These are phyloP conservation scores for Magallana angulata DNA, from an alignment of 1,140 invertebrate species.

Conservation along the genomic window DNA sequence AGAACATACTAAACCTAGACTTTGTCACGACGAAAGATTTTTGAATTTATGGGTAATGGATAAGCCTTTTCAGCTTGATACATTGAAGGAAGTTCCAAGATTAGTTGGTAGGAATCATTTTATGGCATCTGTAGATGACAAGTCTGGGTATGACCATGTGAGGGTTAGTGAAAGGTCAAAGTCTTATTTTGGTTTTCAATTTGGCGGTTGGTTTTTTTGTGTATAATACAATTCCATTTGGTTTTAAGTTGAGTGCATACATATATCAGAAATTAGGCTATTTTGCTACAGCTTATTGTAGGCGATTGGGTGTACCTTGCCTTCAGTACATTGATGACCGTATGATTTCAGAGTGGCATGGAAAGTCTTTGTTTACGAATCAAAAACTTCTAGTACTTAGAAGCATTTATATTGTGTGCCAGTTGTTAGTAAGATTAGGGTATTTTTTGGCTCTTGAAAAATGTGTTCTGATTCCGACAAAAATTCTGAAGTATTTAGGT, in stretches of 20 bases:
- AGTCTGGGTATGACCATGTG: constrained; percentile 55
- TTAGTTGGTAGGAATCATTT: background rate
- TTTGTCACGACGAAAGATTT: constrained; percentile 44
- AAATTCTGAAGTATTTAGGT: constrained; percentile 40
- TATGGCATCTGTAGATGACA: constrained; percentile 49
- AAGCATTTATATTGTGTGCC: constrained; percentile 36
- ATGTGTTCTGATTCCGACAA: constrained; percentile 32
- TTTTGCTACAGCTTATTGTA: constrained; percentile 40
- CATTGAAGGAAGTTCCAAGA: constrained; percentile 43
- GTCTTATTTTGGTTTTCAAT: constrained; percentile 55
- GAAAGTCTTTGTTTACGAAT: background rate
- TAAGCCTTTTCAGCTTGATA: constrained; percentile 21
- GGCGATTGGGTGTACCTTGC: constrained; percentile 36
- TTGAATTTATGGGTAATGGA: constrained; percentile 43
- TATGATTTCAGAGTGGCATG: constrained; percentile 4
- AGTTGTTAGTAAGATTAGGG: constrained; percentile 40
- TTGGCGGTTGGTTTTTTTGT: constrained; percentile 42
- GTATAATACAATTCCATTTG: constrained; percentile 52
- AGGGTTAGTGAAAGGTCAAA: background rate
- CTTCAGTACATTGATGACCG: constrained; percentile 58
- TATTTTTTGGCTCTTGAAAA: constrained; percentile 38
- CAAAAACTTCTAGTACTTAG: background rate
- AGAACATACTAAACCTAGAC: constrained; percentile 35
- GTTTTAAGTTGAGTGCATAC: constrained; percentile 53
- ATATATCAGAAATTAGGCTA: constrained; percentile 51